phyloP scores from a whole-genome alignment of 2,113 vertebrate species.

The Chiloscyllium plagiosum region DNA sequence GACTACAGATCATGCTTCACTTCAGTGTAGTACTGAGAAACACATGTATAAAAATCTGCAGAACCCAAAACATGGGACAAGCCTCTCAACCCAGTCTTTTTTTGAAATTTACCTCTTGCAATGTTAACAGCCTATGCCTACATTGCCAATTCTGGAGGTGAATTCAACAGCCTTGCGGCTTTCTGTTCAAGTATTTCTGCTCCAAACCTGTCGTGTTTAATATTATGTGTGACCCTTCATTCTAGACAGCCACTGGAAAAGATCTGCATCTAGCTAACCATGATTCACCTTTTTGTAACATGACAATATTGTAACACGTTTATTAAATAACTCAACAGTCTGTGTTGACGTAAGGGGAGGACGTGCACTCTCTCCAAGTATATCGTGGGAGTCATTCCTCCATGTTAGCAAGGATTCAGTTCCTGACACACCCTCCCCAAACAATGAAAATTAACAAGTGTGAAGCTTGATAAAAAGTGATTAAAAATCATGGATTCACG shows the following conservation, averaged over 20 bases:
- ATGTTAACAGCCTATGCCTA: not conserved
- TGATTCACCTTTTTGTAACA: not conserved
- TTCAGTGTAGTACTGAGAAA: not conserved
- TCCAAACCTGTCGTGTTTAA: not conserved
- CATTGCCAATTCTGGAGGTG: no score
- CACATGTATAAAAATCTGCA: no score
- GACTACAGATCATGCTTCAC: not conserved
- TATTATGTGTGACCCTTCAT: not conserved
- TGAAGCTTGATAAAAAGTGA: no score
- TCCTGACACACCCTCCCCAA: no score
- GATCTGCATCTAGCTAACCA: not conserved
- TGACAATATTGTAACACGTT: not conserved
- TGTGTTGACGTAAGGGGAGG: not conserved
- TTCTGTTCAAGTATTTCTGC: not conserved
- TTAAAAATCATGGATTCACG: no score
- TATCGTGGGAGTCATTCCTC: not conserved
- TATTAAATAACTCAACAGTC: not conserved
- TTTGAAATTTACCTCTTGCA: not conserved
- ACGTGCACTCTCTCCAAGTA: not conserved
- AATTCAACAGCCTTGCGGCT: not conserved
- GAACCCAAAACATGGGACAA: no score
- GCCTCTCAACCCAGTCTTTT: not conserved
- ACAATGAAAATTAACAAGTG: no score
- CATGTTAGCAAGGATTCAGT: not conserved
- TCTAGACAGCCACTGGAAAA: not conserved